Percentiles rank a stretch among this genome's conserved stretches.
Conservation (phyloP, 2,113 vertebrate genomes). For the Steatornis caripensis region DNA sequence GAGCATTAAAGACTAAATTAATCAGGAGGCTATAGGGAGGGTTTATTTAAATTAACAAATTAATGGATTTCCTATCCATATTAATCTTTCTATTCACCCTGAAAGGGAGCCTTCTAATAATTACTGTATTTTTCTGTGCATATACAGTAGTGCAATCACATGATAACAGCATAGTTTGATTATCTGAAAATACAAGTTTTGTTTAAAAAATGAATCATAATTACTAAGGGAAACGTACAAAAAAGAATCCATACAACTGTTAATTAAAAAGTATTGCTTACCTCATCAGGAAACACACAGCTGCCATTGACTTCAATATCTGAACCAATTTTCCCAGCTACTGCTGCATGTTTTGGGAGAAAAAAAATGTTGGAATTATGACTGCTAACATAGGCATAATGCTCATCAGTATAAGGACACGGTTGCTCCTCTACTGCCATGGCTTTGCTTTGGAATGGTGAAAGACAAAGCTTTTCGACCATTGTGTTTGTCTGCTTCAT, state of each 20-base stretch:
- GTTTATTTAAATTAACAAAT: slow-evolving; percentile 6
- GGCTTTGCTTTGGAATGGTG: neutral
- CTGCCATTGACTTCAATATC: neutral
- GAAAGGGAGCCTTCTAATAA: slow-evolving; percentile 3
- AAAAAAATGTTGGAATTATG: neutral
- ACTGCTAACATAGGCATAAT: neutral
- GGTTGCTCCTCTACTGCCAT: neutral
- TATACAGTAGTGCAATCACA: neutral
- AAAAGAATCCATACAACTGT: neutral
- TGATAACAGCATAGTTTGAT: neutral
- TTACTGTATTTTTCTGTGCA: neutral
- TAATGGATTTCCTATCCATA: neutral
- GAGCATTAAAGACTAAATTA: neutral
- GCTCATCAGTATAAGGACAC: neutral
- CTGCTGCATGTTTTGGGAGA: neutral
- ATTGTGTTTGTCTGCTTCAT: neutral
- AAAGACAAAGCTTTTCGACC: neutral
- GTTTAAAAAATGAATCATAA: neutral
- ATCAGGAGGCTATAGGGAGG: neutral
- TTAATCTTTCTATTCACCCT: neutral
- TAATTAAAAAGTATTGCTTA: neutral
- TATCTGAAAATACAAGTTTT: neutral
- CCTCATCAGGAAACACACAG: neutral
- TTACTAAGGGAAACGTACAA: neutral
- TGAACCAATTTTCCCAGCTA: neutral